A percentile compares a stretch with the other conserved stretches of the same genome.
phyloP scores from a whole-genome alignment of 2,113 vertebrate species.

The Passer montanus region DNA sequence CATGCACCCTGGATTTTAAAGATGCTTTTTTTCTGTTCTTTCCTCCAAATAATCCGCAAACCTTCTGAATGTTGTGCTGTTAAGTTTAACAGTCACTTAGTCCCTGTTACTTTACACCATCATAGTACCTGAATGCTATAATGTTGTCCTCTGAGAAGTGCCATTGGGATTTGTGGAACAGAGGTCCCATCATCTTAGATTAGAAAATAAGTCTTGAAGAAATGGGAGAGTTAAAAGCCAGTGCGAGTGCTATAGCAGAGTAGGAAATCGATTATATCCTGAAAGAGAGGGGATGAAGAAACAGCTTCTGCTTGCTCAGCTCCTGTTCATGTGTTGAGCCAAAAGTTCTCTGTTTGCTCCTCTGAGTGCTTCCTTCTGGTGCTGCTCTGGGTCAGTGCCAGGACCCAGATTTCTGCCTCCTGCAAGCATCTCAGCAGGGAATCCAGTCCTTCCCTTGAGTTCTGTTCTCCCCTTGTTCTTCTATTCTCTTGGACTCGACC shows the following conservation, averaged over 20 bases:
- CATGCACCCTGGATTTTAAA: not conserved
- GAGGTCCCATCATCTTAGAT: conserved; percentile 30
- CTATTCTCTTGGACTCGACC: not conserved
- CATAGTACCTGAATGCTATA: not conserved
- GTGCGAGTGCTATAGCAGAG: not conserved
- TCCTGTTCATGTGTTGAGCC: not conserved
- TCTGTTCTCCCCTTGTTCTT: not conserved
- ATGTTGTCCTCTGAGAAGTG: conserved; percentile 12
- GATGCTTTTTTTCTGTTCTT: not conserved
- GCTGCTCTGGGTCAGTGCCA: not conserved
- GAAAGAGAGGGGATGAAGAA: conserved; percentile 3
- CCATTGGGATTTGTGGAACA: conserved; percentile 39
- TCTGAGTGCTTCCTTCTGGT: not conserved
- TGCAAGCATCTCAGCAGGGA: not conserved
- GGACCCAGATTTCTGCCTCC: not conserved
- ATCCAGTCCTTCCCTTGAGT: not conserved
- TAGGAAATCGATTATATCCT: conserved; percentile 15
- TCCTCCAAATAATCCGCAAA: not conserved
- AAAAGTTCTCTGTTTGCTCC: conserved; percentile 20
- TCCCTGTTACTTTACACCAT: not conserved
- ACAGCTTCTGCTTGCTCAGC: conserved; percentile 31
- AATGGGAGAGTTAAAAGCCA: conserved; percentile 39
- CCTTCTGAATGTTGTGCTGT: not conserved
- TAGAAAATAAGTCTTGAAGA: conserved; percentile 37
- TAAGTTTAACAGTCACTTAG: not conserved